These are phyloP conservation scores for Staurois parvus DNA, from an alignment of 2,797 vertebrate genomes.

Conservation along the genomic window DNA sequence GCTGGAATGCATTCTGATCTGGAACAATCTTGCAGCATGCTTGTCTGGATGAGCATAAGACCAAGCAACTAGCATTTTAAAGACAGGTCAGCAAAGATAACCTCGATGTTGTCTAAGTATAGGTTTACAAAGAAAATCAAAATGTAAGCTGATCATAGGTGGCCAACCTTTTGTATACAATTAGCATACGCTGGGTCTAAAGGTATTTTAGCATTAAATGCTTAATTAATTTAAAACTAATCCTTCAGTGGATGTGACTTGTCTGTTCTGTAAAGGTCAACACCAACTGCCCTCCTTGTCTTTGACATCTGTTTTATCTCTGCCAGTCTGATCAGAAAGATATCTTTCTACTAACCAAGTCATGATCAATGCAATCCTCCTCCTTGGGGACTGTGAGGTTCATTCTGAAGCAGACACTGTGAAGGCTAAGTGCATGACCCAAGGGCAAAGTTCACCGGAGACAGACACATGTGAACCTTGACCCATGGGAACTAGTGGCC, in stretches of 20 bases:
- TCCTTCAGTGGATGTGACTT: not conserved
- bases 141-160: no score
- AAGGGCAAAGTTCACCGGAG: conserved; percentile 66
- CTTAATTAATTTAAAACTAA: no score
- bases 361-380: conserved; percentile 48
- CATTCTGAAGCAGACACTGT: conserved; percentile 51
- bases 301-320: conserved; percentile 73
- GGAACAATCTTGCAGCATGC: no score
- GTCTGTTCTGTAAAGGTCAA: conserved; percentile 62
- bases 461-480: conserved; percentile 60
- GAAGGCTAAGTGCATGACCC: conserved; percentile 67
- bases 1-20: no score
- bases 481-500: conserved; percentile 61
- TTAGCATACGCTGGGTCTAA: no score
- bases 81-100: no score
- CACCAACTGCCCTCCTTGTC: conserved; percentile 69
- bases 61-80: no score
- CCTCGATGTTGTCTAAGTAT: no score
- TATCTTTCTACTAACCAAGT: conserved; percentile 51
- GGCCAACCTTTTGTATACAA: no score
- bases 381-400: conserved; percentile 58
- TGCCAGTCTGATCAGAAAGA: conserved; percentile 63
- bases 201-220: no score
- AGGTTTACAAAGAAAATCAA: no score
- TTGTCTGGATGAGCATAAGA: no score